Evolutionary conservation across 1,140 invertebrate genomes (phyloP).

Genomic region (Bemisia tabaci): DNA sequence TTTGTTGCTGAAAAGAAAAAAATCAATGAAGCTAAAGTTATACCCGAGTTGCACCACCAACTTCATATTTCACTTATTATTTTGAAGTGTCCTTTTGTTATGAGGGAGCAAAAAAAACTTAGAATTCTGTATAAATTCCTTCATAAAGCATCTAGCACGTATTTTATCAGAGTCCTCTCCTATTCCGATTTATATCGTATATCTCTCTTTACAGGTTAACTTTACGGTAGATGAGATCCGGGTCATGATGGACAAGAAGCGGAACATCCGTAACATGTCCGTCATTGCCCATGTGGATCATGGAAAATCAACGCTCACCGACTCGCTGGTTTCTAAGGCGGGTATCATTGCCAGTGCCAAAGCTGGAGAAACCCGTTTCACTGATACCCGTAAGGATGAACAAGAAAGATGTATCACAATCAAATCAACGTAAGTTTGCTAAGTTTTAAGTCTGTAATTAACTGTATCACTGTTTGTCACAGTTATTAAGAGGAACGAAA

Average conservation of each 20-base stretch:
- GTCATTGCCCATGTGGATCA: constrained; percentile 99
- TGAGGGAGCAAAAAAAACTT: no score
- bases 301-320: constrained; percentile 98
- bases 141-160: no score
- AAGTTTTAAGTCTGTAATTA: no score
- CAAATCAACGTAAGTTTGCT: constrained; percentile 79
- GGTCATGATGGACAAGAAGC: constrained; percentile 98
- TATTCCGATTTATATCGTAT: no score
- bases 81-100: no score
- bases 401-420: constrained; percentile 99
- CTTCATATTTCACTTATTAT: no score
- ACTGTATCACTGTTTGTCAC: constrained; percentile 33
- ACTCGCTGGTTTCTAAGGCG: constrained; percentile 98
- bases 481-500: no score
- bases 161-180: no score
- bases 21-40: no score
- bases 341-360: constrained; percentile 98
- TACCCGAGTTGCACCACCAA: no score
- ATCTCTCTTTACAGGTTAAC: constrained; percentile 73
- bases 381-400: constrained; percentile 98
- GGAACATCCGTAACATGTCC: constrained; percentile 99
- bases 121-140: no score
- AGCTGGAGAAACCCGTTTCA: constrained; percentile 97
- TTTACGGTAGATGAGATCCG: constrained; percentile 99
- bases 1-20: no score